Percentiles rank a stretch among this genome's conserved stretches.
phyloP scores from a whole-genome alignment of 2,888 invertebrate genomes.

The Dasypogon diadema region DNA sequence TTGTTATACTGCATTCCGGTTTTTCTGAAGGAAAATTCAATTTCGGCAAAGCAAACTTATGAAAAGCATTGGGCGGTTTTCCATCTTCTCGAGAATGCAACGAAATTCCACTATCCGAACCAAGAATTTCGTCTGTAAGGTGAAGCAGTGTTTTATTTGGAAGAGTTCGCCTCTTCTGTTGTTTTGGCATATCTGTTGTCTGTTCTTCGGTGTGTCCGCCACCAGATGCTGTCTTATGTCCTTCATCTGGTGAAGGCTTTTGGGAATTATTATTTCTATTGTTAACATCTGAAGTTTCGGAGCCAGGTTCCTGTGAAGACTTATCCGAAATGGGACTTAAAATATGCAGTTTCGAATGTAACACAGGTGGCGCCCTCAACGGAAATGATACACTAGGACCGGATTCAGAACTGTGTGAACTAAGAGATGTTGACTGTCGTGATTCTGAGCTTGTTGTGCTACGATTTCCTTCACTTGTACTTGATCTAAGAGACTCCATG shows the following conservation, averaged over 20 bases:
- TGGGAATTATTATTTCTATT: slow-evolving; percentile 83
- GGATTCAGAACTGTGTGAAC: slow-evolving; percentile 88
- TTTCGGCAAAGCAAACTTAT: slow-evolving; percentile 71
- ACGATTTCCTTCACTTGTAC: slow-evolving; percentile 88
- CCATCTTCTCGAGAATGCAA: slow-evolving; percentile 85
- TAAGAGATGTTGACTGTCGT: slow-evolving; percentile 84
- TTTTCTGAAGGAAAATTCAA: slow-evolving; percentile 71
- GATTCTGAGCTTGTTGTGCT: slow-evolving; percentile 89
- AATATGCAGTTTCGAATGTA: slow-evolving; percentile 85
- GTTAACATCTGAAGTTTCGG: slow-evolving; percentile 85
- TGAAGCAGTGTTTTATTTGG: slow-evolving; percentile 78
- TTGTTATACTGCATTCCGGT: slow-evolving; percentile 62
- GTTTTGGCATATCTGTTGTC: slow-evolving; percentile 59
- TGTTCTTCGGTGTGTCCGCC: slow-evolving; percentile 44
- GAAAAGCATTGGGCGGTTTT: slow-evolving; percentile 74
- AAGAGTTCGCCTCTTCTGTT: slow-evolving; percentile 73
- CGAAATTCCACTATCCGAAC: slow-evolving; percentile 90
- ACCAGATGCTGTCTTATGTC: slow-evolving; percentile 52
- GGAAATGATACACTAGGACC: slow-evolving; percentile 73
- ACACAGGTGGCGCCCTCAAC: slow-evolving; percentile 76
- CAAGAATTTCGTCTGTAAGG: slow-evolving; percentile 78
- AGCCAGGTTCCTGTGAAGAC: slow-evolving; percentile 87
- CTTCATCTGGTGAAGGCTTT: slow-evolving; percentile 81
- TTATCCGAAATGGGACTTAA: slow-evolving; percentile 91
- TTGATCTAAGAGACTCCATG: slow-evolving; percentile 88